Evolutionary conservation across 2,113 vertebrate species (phyloP).

Genomic region (Hepsetus odoe): DNA sequence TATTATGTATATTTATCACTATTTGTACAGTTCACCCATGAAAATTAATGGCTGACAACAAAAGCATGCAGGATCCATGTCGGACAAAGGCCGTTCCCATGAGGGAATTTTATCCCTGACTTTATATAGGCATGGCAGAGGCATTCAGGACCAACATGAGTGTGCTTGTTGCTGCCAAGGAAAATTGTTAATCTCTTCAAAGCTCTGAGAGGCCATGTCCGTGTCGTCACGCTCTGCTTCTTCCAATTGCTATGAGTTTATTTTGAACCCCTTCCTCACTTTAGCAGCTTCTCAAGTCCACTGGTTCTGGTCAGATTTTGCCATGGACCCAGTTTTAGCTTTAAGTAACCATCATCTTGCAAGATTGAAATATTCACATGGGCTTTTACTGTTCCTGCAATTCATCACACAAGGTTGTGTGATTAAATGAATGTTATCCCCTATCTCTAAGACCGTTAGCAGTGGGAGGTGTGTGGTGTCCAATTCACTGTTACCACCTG

Average conservation of each 20-base stretch:
- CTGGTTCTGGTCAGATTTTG: not conserved
- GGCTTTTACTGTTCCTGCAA: no score
- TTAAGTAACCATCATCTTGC: not conserved
- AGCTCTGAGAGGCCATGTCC: conserved; percentile 1
- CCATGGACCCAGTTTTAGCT: not conserved
- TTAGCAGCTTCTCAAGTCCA: not conserved
- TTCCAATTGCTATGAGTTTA: not conserved
- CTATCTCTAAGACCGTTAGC: no score
- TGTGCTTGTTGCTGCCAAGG: conserved; percentile 3
- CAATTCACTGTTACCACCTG: no score
- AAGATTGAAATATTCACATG: not conserved
- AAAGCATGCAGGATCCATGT: not conserved
- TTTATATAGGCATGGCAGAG: conserved; percentile 42
- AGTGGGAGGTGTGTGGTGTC: no score
- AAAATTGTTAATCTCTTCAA: not conserved
- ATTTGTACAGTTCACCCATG: no score
- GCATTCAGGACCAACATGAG: not conserved
- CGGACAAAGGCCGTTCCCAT: conserved; percentile 12
- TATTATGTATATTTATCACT: no score
- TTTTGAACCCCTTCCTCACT: not conserved
- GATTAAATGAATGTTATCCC: no score
- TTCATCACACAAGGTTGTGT: no score
- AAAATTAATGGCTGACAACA: not conserved
- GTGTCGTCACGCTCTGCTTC: not conserved
- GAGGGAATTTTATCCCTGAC: conserved; percentile 18